phyloP scores from a whole-genome alignment of 2,888 invertebrate species.

The Cryptocephalus primarius region DNA sequence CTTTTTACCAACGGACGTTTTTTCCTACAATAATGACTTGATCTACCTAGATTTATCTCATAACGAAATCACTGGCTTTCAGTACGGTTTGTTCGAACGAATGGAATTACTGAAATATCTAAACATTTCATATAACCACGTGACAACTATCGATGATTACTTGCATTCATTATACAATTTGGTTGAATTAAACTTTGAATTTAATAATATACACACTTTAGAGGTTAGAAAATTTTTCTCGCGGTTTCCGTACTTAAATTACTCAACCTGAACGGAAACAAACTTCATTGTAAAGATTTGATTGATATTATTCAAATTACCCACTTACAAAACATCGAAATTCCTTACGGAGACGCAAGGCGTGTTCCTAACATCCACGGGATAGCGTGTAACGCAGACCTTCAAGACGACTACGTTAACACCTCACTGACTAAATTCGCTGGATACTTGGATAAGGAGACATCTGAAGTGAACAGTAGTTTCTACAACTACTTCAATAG shows the following conservation, averaged over 20 bases:
- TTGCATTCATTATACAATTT: background rate
- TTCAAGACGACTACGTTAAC: background rate
- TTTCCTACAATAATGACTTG: background rate
- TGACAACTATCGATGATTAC: background rate
- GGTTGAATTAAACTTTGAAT: background rate
- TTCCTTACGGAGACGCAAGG: background rate
- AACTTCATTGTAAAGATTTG: background rate
- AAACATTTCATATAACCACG: background rate
- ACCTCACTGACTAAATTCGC: background rate
- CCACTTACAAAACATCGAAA: background rate
- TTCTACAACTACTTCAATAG: background rate
- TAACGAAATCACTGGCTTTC: background rate
- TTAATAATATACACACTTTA: background rate
- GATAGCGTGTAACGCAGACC: background rate
- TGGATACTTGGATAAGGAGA: background rate
- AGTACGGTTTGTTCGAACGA: background rate
- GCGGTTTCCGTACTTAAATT: background rate
- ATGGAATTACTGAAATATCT: background rate
- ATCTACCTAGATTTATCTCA: background rate
- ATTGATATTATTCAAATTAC: background rate
- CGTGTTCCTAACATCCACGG: background rate
- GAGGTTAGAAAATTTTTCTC: background rate
- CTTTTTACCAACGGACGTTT: background rate
- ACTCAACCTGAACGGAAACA: background rate
- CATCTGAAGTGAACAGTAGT: background rate